These are phyloP conservation scores for Orgyia antiqua DNA, from an alignment of 2,888 invertebrate species.

Conservation along the genomic window DNA sequence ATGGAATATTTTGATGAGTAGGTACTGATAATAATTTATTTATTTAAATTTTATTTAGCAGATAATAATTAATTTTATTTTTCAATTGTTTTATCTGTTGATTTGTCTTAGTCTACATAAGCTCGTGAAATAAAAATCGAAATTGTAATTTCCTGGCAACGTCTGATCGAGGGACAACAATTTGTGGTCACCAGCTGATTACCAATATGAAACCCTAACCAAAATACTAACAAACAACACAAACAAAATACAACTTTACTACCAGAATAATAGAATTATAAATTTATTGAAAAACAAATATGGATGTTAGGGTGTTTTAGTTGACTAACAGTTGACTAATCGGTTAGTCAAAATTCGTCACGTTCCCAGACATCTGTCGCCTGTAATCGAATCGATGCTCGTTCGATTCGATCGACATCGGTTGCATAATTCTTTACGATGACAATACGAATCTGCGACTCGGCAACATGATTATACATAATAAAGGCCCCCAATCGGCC, in stretches of 20 bases:
- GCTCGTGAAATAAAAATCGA: slow-evolving; percentile 70
- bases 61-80: too few relatives aligned
- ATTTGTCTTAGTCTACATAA: slow-evolving; percentile 37
- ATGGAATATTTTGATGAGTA: too few relatives aligned
- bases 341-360: slow-evolving; percentile 73
- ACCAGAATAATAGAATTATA: slow-evolving; percentile 11
- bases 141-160: slow-evolving; percentile 75
- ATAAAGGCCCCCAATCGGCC: slow-evolving; percentile 38
- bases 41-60: too few relatives aligned
- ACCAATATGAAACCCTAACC: slow-evolving; percentile 59
- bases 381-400: slow-evolving; percentile 63
- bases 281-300: slow-evolving; percentile 9
- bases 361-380: slow-evolving; percentile 76
- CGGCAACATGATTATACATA: slow-evolving; percentile 62
- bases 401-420: slow-evolving; percentile 50
- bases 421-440: slow-evolving; percentile 72
- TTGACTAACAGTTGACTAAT: slow-evolving; percentile 30
- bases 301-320: slow-evolving; percentile 33
- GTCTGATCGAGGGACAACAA: slow-evolving; percentile 76
- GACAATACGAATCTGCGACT: slow-evolving; percentile 65
- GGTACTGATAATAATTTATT: too few relatives aligned
- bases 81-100: slow-evolving; percentile 32
- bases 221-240: slow-evolving; percentile 36
- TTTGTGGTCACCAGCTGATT: slow-evolving; percentile 76
- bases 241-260: slow-evolving; percentile 27